Evolutionary conservation across 2,113 vertebrate species (phyloP).

Genomic region (Anarrhichthys ocellatus): DNA sequence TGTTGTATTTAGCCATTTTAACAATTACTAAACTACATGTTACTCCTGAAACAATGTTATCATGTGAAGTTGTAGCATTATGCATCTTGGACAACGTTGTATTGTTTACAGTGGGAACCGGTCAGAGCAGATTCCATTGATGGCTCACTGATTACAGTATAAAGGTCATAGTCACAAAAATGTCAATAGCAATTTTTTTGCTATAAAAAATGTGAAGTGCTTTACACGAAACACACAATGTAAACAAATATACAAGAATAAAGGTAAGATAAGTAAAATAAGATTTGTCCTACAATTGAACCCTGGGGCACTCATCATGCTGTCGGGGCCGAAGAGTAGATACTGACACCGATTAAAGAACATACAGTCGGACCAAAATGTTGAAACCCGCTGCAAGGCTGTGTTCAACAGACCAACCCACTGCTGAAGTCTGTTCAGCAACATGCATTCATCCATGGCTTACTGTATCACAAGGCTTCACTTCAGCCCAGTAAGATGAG

Average conservation of each 20-base stretch:
- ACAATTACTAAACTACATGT: background rate
- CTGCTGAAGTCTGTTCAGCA: background rate
- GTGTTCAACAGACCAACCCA: background rate
- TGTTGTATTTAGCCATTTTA: slow-evolving; percentile 15
- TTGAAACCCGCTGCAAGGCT: background rate
- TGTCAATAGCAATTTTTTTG: background rate
- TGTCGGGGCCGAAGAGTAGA: background rate
- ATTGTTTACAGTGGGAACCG: background rate
- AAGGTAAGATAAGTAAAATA: background rate
- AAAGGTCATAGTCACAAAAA: background rate
- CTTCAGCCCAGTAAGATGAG: background rate
- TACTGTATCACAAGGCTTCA: background rate
- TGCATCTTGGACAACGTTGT: background rate
- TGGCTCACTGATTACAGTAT: background rate
- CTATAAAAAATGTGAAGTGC: background rate
- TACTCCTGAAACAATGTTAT: background rate
- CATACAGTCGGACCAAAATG: background rate
- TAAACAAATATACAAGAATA: background rate
- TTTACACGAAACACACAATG: background rate
- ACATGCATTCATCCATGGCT: background rate
- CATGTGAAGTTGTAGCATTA: background rate
- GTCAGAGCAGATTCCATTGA: background rate
- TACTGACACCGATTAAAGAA: background rate
- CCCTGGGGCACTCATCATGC: slow-evolving; percentile 1
- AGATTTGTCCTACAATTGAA: background rate